Evolutionary conservation across 2,888 invertebrate genomes (phyloP).

Genomic region (Apomyelois bistriatella): DNA sequence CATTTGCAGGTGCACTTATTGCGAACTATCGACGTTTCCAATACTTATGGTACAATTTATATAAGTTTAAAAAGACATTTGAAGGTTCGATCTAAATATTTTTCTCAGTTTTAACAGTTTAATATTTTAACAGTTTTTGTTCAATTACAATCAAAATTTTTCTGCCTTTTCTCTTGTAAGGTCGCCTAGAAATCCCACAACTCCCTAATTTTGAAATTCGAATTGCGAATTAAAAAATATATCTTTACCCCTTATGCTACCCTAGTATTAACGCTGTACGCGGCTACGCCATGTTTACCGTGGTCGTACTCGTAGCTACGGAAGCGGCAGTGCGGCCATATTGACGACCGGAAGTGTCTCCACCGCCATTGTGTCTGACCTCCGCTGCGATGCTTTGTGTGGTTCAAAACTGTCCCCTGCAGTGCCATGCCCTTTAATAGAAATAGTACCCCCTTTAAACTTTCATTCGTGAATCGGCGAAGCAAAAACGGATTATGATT

Average conservation of each 20-base stretch:
- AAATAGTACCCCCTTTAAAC: background rate
- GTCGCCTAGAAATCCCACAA: too few relatives aligned
- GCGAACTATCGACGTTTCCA: background rate
- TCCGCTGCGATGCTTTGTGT: background rate
- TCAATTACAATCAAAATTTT: too few relatives aligned
- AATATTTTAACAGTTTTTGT: too few relatives aligned
- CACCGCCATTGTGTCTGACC: background rate
- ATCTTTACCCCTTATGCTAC: background rate
- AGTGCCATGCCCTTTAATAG: background rate
- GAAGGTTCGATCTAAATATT: too few relatives aligned
- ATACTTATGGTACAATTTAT: background rate
- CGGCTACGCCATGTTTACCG: background rate
- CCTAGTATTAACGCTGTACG: background rate
- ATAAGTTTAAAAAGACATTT: too few relatives aligned
- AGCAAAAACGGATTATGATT: too few relatives aligned
- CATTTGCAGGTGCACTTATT: conserved; percentile 7
- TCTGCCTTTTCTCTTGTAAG: too few relatives aligned
- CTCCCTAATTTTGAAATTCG: background rate
- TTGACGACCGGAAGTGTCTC: conserved; percentile 2
- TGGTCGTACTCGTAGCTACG: background rate
- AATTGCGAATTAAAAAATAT: background rate
- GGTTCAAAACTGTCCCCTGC: background rate
- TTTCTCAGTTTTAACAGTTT: too few relatives aligned
- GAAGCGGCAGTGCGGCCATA: conserved; percentile 2
- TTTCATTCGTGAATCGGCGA: background rate